Evolutionary conservation across 2,888 invertebrate genomes (phyloP).

Genomic region (Epinotia ramella): DNA sequence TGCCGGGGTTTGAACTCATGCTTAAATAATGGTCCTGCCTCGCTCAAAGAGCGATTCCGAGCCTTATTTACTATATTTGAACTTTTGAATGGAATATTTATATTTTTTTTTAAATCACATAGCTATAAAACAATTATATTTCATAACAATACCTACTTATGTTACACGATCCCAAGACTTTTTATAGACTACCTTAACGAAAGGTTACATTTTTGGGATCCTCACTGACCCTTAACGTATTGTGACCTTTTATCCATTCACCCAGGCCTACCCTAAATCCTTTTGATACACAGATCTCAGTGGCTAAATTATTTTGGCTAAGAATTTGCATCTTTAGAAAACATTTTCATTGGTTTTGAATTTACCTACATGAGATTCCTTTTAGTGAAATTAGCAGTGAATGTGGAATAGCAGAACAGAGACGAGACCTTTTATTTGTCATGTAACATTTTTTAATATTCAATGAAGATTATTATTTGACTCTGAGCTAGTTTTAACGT

Average conservation of each 20-base stretch:
- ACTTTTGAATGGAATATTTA: slow-evolving; percentile 8
- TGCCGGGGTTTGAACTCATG: slow-evolving; percentile 26
- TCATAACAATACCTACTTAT: background rate
- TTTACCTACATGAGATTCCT: background rate
- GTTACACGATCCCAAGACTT: background rate
- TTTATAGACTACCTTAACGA: background rate
- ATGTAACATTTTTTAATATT: background rate
- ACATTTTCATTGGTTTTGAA: slow-evolving; percentile 1
- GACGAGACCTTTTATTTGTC: background rate
- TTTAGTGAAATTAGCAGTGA: slow-evolving; percentile 2
- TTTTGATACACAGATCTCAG: background rate
- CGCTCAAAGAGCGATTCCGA: slow-evolving; percentile 31
- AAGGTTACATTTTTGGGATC: slow-evolving; percentile 11
- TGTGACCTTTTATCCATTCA: slow-evolving; percentile 15
- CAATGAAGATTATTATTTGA: background rate
- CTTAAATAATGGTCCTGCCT: slow-evolving; percentile 30
- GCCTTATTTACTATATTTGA: slow-evolving; percentile 11
- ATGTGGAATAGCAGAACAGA: background rate
- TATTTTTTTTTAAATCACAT: background rate
- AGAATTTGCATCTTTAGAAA: background rate
- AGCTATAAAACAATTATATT: background rate
- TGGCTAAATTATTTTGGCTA: slow-evolving; percentile 4
- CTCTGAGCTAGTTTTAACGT: background rate
- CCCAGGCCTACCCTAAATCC: slow-evolving; percentile 7
- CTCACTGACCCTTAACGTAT: slow-evolving; percentile 4